A percentile compares a stretch with the other conserved stretches of the same genome.
Conservation (phyloP, 2,888 invertebrate genomes). For the Xylophagus ater region DNA sequence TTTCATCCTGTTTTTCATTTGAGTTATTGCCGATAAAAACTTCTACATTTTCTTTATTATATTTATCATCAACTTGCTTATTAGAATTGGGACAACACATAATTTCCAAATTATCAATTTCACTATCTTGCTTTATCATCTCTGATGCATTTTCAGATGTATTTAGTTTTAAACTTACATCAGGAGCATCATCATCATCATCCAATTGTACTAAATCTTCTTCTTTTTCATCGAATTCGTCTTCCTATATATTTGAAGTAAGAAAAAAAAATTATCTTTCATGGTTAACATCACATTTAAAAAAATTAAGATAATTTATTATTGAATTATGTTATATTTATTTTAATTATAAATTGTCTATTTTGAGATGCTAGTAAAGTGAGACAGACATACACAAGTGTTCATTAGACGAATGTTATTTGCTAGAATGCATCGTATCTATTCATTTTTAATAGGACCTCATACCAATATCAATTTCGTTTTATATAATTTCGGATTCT, state of each 20-base stretch:
- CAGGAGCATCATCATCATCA: slow-evolving; percentile 35
- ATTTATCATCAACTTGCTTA: slow-evolving; percentile 25
- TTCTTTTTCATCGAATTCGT: slow-evolving; percentile 35
- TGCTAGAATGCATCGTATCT: too few species aligned
- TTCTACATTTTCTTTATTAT: slow-evolving; percentile 13
- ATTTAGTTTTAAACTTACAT: slow-evolving; percentile 27
- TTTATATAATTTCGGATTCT: too few species aligned
- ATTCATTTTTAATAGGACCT: too few species aligned
- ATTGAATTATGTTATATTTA: too few species aligned
- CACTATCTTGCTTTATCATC: slow-evolving; percentile 1
- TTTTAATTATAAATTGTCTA: too few species aligned
- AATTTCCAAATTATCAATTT: slow-evolving; percentile 3
- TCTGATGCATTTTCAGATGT: slow-evolving; percentile 3
- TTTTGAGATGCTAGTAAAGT: too few species aligned
- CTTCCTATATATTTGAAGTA: slow-evolving; percentile 42
- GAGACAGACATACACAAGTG: too few species aligned
- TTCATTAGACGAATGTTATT: too few species aligned
- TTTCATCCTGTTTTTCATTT: slow-evolving; percentile 18
- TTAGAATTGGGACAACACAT: background rate
- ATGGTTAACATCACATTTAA: slow-evolving; percentile 40
- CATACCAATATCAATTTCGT: too few species aligned
- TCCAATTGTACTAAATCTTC: slow-evolving; percentile 40
- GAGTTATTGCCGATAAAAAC: slow-evolving; percentile 17
- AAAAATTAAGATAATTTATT: too few species aligned
- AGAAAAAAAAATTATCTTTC: slow-evolving; percentile 41